These are phyloP conservation scores for Zosterops japonicus DNA, from an alignment of 2,113 vertebrate genomes.

Conservation along the genomic window DNA sequence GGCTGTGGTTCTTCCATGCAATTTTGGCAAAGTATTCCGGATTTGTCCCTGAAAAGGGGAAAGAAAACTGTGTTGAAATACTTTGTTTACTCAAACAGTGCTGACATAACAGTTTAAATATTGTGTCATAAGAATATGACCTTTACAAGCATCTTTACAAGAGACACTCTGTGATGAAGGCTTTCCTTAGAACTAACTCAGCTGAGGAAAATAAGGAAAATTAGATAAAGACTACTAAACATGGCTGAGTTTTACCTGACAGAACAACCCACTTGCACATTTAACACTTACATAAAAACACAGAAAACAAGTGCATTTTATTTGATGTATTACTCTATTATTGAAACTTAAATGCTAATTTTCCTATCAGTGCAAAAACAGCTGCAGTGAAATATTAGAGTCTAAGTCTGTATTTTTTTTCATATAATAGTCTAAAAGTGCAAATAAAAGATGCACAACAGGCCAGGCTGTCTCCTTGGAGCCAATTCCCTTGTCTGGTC, in stretches of 20 bases:
- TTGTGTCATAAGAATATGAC: background rate
- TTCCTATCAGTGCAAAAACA: background rate
- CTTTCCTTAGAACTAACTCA: slow-evolving; percentile 6
- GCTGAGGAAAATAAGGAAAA: background rate
- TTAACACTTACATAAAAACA: background rate
- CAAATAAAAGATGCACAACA: background rate
- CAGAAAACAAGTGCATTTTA: background rate
- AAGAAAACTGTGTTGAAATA: background rate
- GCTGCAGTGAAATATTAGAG: background rate
- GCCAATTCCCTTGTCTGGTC: background rate
- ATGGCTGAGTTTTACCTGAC: background rate
- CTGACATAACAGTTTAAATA: background rate
- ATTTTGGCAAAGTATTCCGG: slow-evolving; percentile 96
- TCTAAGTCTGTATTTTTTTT: background rate
- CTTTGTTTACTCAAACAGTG: background rate
- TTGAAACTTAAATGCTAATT: background rate
- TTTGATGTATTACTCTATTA: background rate
- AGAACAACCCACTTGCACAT: background rate
- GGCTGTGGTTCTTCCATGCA: slow-evolving; percentile 97
- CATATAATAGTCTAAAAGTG: background rate
- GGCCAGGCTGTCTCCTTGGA: background rate
- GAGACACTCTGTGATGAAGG: background rate
- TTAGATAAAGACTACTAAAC: background rate
- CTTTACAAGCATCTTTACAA: background rate
- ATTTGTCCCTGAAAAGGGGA: slow-evolving; percentile 83